phyloP scores from a whole-genome alignment of 2,888 invertebrate species.

The Philopedon plagiatum region DNA sequence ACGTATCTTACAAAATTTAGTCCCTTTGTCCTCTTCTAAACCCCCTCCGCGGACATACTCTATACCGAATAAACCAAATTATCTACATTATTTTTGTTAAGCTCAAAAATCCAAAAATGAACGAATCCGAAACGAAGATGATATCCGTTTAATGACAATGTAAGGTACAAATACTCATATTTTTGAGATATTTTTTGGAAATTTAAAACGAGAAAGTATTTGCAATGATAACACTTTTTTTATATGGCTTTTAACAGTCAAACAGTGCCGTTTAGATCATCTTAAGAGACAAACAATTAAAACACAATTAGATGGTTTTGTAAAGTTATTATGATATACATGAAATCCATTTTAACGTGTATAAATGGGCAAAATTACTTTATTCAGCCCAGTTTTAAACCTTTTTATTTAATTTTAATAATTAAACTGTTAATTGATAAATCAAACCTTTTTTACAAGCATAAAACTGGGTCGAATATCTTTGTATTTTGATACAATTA shows the following conservation, averaged over 20 bases:
- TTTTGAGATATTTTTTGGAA: no score
- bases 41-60: no score
- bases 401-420: not conserved
- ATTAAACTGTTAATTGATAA: not conserved
- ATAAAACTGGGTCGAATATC: not conserved
- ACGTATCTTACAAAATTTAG: no score
- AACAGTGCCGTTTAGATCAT: not conserved
- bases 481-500: not conserved
- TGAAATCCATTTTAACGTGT: not conserved
- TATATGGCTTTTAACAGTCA: not conserved
- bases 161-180: no score
- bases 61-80: no score
- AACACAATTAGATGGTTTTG: conserved; percentile 31
- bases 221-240: no score
- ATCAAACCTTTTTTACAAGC: not conserved
- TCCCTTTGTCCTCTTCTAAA: no score
- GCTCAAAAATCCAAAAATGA: no score
- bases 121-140: no score
- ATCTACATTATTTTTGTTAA: no score
- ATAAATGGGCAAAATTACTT: not conserved
- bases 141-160: no score
- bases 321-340: conserved; percentile 32
- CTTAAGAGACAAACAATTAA: conserved; percentile 19
- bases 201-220: no score
- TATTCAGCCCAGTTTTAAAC: not conserved